Conservation (phyloP, 2,888 invertebrate genomes). For the Xestobium rufovillosum region DNA sequence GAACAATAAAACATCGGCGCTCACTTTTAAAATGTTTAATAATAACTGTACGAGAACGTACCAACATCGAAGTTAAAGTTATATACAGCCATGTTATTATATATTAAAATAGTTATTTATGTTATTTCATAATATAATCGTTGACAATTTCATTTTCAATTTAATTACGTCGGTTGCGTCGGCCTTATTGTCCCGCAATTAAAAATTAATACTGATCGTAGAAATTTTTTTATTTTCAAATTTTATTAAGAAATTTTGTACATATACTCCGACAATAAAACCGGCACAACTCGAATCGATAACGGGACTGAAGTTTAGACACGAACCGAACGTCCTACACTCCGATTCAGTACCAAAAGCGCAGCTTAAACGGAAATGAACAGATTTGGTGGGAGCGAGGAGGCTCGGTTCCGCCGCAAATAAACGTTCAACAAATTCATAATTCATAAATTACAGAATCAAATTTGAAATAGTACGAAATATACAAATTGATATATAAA, state of each 20-base stretch:
- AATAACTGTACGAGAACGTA: conserved; percentile 42
- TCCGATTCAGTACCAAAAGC: conserved; percentile 23
- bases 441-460: neutral
- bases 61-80: conserved; percentile 41
- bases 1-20: too few species aligned
- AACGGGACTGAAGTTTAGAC: too few species aligned
- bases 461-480: conserved; percentile 31
- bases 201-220: conserved; percentile 38
- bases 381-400: too few species aligned
- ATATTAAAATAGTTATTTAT: conserved; percentile 42
- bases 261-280: conserved; percentile 28
- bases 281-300: neutral
- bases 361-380: conserved; percentile 23
- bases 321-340: too few species aligned
- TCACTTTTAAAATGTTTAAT: conserved; percentile 18
- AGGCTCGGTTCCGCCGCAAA: too few species aligned
- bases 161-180: conserved; percentile 5
- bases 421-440: too few species aligned
- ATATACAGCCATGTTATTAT: conserved; percentile 41
- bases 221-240: conserved; percentile 28
- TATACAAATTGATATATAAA: conserved; percentile 37
- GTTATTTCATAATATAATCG: conserved; percentile 28
- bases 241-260: conserved; percentile 37
- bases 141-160: conserved; percentile 31
- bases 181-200: neutral